Base-by-base conservation (phyloP, 2,797 vertebrate species). In the Artibeus jamaicensis region DNA sequence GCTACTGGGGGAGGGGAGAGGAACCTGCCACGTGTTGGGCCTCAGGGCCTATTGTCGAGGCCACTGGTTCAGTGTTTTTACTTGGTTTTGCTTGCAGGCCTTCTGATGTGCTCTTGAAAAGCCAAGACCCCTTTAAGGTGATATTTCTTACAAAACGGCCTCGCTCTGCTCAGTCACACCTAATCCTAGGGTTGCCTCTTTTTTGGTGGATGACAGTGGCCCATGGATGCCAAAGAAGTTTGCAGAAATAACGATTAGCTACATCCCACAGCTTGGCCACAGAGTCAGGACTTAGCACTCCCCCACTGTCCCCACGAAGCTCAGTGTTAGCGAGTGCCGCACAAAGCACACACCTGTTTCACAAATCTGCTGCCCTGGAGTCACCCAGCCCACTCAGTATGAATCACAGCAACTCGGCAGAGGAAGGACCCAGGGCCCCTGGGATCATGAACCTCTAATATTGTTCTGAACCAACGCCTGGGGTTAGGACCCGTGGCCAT, bases 241-340 rank as follows among this genome's bases (percentile, higher is more conserved):
- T n/a, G 39, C 32, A 37, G 39, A 62, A 48, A 42, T 29, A 10
- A 22, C 4, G 7, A 48, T 53, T 57, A 53, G 22, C 88, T 67
- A 11, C 14, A 9, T 6, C 42, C 46, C 74, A 22, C 26, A 62
- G 0, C 3, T 32, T 24, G n/a, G 53, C 37, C 1, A 0, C 26
- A 5, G 7, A 73, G 44, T 37, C 50, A 29, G 21, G 71, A 42
- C 29, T 67, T 65, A 24, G 24, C 44, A 32, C 29, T 16, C 6
- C 19, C 26, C 4, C 12, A 10, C n/a, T 9, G 46, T 39, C 12
- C 50, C 57, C 11, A 2, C 5, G 42, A 24, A 32, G 32, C 6
- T 9, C 0, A 12, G 18, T 0, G 3, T 16, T 9, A 14, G 42
- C 0, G 11, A n/a, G 32, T 3, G 0, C 12, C 5, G 3, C 55